Conservation (phyloP, 2,797 vertebrate genomes). For the Pseudopleuronectes americanus region DNA sequence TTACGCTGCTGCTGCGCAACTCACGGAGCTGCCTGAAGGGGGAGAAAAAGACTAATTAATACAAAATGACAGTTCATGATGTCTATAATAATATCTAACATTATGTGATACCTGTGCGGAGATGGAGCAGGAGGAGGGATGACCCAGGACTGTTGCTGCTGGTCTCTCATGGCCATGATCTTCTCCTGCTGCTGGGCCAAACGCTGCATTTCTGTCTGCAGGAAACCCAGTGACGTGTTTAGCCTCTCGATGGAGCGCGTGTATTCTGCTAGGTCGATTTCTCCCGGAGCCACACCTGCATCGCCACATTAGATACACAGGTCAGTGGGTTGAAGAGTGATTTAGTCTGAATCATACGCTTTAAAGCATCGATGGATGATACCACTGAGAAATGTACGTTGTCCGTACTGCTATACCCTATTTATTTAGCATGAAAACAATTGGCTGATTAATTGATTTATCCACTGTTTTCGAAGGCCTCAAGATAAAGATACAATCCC, state of each 20-base stretch:
- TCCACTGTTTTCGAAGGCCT: neutral
- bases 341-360: neutral
- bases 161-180: slow-evolving; percentile 94
- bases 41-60: slow-evolving; percentile 52
- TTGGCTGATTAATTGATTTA: neutral
- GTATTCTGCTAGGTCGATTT: slow-evolving; percentile 92
- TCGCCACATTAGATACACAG: neutral
- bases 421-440: neutral
- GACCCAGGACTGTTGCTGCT: slow-evolving; percentile 94
- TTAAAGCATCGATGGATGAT: neutral
- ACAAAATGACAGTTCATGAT: neutral
- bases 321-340: neutral
- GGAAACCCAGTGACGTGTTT: slow-evolving; percentile 91
- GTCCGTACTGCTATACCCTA: neutral
- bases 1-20: slow-evolving; percentile 85
- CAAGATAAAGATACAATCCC: no score
- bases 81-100: neutral
- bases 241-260: slow-evolving; percentile 95
- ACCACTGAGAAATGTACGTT: neutral
- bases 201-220: slow-evolving; percentile 98
- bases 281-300: slow-evolving; percentile 80
- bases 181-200: slow-evolving; percentile 95
- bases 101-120: slow-evolving; percentile 71
- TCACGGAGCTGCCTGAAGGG: slow-evolving; percentile 88
- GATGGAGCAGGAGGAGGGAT: slow-evolving; percentile 89